Evolutionary conservation across 2,888 invertebrate species (phyloP).

Genomic region (Lysandra bellargus): DNA sequence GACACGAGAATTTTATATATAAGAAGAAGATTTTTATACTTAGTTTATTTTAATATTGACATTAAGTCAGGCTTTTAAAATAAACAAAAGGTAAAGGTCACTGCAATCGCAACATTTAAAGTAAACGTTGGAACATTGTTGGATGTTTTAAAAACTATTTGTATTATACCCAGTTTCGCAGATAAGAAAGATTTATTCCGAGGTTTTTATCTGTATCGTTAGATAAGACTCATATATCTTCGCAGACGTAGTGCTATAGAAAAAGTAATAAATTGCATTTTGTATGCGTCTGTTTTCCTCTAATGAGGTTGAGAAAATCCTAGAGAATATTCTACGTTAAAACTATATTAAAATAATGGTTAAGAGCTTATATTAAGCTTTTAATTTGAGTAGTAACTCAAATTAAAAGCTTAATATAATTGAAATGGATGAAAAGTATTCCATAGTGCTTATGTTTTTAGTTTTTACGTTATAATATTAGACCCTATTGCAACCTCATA

Average conservation of each 20-base stretch:
- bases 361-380: not conserved
- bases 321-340: not conserved
- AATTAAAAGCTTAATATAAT: too few relatives aligned
- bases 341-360: not conserved
- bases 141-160: constrained; percentile 11
- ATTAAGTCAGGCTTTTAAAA: not conserved
- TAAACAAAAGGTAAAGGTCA: not conserved
- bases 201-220: constrained; percentile 14
- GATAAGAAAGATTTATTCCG: constrained; percentile 17
- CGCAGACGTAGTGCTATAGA: not conserved
- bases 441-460: too few relatives aligned
- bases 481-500: too few relatives aligned
- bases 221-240: not conserved
- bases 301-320: not conserved
- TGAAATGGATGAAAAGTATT: too few relatives aligned
- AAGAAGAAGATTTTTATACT: too few relatives aligned
- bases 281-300: not conserved
- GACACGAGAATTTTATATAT: too few relatives aligned
- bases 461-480: too few relatives aligned
- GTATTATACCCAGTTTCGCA: not conserved
- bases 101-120: not conserved
- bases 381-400: too few relatives aligned
- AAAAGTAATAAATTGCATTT: constrained; percentile 23
- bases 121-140: not conserved
- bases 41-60: not conserved